Conservation (phyloP, 2,797 vertebrate genomes). For the Gymnopithys bicolor region DNA sequence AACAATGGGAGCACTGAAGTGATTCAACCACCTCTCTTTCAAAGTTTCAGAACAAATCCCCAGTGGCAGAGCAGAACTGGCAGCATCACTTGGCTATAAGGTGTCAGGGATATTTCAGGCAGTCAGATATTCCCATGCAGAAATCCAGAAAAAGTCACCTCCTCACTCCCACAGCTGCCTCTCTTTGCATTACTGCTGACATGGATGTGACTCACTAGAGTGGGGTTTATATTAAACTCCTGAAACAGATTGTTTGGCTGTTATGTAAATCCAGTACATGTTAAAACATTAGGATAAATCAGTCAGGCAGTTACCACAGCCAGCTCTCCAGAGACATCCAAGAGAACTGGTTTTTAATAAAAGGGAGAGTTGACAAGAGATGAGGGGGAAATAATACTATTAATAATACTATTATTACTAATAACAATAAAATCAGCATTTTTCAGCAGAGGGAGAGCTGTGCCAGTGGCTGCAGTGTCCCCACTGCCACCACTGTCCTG, state of each 20-base stretch:
- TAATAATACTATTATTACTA: not conserved
- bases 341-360: not conserved
- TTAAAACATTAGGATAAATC: constrained; percentile 63
- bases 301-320: constrained; percentile 28
- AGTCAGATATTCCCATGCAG: constrained; percentile 40
- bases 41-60: constrained; percentile 15
- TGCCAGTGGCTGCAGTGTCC: not conserved
- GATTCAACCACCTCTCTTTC: not conserved
- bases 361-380: not conserved
- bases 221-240: constrained; percentile 65
- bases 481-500: not conserved
- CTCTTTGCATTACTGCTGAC: constrained; percentile 26
- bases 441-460: not conserved
- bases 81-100: not conserved
- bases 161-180: constrained; percentile 50
- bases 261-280: constrained; percentile 68
- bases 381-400: not conserved
- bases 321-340: constrained; percentile 5
- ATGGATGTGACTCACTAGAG: constrained; percentile 57
- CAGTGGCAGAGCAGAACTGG: not conserved
- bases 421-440: not conserved
- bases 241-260: constrained; percentile 70
- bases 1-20: not conserved
- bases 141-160: constrained; percentile 49
- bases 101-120: constrained; percentile 43